A percentile compares a stretch with the other conserved stretches of the same genome.
phyloP scores from a whole-genome alignment of 2,797 vertebrate species.

The Falco rusticolus region DNA sequence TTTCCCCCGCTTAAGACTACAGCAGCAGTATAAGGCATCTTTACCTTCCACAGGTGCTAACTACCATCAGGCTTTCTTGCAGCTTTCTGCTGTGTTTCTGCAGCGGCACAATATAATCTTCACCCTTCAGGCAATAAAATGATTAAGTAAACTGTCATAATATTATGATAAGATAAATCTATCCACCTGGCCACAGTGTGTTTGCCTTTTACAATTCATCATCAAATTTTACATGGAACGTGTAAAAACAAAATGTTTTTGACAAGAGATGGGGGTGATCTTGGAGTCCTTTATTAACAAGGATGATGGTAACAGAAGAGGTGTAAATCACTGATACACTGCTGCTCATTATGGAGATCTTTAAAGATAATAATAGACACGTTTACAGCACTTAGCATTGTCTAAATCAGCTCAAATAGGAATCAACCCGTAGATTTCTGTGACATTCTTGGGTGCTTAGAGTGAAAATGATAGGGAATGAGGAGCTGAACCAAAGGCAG shows the following conservation, averaged over 20 bases:
- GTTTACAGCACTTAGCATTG: neutral
- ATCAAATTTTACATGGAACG: neutral
- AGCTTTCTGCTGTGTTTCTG: slow-evolving; percentile 19
- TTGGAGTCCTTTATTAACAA: neutral
- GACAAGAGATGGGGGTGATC: neutral
- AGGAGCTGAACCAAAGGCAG: slow-evolving; percentile 4
- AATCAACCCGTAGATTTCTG: neutral
- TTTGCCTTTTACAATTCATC: neutral
- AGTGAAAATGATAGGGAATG: slow-evolving; percentile 14
- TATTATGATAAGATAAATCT: neutral
- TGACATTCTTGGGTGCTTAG: neutral
- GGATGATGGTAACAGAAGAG: neutral
- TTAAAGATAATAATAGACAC: neutral
- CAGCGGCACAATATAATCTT: neutral
- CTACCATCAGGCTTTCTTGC: neutral
- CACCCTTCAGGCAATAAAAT: neutral
- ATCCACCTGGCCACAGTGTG: neutral
- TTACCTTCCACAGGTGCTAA: neutral
- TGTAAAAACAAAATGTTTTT: slow-evolving; percentile 8
- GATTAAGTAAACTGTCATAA: neutral
- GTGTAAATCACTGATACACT: neutral
- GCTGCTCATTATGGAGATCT: neutral
- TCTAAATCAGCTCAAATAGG: neutral
- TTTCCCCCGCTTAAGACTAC: neutral
- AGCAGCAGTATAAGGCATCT: neutral